Evolutionary conservation across 2,888 invertebrate species (phyloP), one percentile per base, ranked within the genome.

Genomic region (Craniophora ligustri): DNA sequence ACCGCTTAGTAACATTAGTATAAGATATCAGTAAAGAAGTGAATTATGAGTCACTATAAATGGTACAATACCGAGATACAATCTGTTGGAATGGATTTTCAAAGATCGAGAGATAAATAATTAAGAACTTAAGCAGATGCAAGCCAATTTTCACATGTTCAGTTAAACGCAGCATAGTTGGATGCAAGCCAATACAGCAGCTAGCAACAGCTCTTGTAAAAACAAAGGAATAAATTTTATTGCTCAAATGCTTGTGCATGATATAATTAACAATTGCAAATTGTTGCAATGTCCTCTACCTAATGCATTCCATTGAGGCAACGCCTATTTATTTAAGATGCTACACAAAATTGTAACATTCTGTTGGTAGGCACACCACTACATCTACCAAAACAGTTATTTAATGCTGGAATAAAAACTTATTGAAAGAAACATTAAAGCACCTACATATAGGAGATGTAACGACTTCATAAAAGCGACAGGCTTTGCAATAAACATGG

Each of bases 101-200:
- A 2, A 39, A 28, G 7, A 30, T 5, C 14, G 11, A 32, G n/a
- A 31, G 2, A 47, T 40, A 16, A 34, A 19, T 44, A 40, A 36
- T 54, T 54, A 48, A 48, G 34, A 48, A 44, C 35, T 49, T 38
- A 54, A 64, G 11, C 19, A 3, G 8, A 49, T 47, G 13, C 31
- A 57, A 63, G 64, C 56, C 57, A 63, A 78, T 65, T 69, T 69
- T 66, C 65, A 62, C 51, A 58, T 55, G 55, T 78, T 67, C 67
- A 67, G 74, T 76, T 72, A 76, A 81, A 81, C 65, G 63, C 64
- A 62, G 79, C 83, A 81, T 78, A 70, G 56, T 84, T 89, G 89
- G 88, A 75, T 16, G 5, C 6, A 23, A 13, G 87, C 89, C 89
- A 88, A 73, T 19, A 67, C 40, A 62, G 63, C 67, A 65, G 79